phyloP scores from a whole-genome alignment of 2,113 vertebrate species.

The Atrichornis clamosus region DNA sequence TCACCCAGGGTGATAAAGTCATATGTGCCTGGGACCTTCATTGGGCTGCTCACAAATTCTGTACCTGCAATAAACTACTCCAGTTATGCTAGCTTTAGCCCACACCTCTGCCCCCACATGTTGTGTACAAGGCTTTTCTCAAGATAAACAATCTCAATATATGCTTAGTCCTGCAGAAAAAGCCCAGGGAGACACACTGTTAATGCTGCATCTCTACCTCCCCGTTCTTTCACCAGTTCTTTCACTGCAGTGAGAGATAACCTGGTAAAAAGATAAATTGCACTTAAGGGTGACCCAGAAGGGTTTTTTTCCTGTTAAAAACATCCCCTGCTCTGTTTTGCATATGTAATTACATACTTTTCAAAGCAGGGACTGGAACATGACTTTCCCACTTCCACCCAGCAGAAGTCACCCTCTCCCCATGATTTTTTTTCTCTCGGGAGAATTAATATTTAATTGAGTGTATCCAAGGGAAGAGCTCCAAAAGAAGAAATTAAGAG shows the following conservation, averaged over 20 bases:
- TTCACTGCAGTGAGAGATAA: not conserved
- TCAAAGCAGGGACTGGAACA: not conserved
- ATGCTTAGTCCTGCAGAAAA: not conserved
- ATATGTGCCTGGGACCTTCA: not conserved
- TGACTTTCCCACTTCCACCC: not conserved
- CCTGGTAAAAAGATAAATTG: not conserved
- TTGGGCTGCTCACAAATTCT: not conserved
- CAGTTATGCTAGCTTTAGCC: not conserved
- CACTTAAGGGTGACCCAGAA: not conserved
- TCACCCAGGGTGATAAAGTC: not conserved
- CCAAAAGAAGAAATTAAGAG: not conserved
- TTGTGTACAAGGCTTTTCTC: not conserved
- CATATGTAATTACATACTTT: not conserved
- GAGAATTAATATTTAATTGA: not conserved
- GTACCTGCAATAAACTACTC: not conserved
- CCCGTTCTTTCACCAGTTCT: not conserved
- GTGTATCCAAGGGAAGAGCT: not conserved
- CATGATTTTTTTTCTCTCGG: not conserved
- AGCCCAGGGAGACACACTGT: not conserved
- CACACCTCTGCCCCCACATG: not conserved
- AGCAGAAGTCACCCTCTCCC: slow-evolving; percentile 26
- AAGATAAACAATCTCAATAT: not conserved
- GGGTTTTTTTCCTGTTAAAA: not conserved
- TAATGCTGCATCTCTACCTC: not conserved
- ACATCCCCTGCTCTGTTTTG: not conserved